These are phyloP conservation scores for Diglossa cyanea DNA, from an alignment of 2,797 vertebrate genomes.

Conservation along the genomic window DNA sequence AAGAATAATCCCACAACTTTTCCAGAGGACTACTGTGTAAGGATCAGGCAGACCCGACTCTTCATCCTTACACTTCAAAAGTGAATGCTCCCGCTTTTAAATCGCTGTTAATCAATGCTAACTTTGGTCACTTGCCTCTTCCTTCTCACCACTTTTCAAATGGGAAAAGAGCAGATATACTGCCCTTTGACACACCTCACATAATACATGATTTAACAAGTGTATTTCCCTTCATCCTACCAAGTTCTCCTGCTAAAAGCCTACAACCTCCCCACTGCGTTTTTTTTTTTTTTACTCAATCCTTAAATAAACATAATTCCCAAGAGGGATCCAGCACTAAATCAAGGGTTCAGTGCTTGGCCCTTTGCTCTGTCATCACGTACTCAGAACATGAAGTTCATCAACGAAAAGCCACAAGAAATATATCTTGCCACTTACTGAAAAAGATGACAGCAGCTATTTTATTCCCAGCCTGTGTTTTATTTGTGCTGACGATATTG, in stretches of 20 bases:
- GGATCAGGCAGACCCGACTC: not conserved
- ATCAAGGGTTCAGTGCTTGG: not conserved
- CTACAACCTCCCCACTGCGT: not conserved
- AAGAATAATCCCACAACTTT: not conserved
- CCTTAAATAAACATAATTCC: not conserved
- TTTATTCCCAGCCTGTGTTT: not conserved
- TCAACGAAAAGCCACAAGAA: not conserved
- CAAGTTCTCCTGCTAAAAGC: not conserved
- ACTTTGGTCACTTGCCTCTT: not conserved
- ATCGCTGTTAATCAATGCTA: not conserved
- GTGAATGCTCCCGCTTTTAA: not conserved
- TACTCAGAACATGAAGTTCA: not conserved
- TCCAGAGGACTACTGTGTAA: not conserved
- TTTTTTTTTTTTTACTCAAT: not conserved
- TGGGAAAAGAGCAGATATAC: not conserved
- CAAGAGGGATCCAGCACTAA: not conserved
- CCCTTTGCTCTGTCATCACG: not conserved
- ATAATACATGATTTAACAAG: accelerated
- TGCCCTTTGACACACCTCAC: not conserved
- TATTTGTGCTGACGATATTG: accelerated
- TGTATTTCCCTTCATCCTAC: not conserved
- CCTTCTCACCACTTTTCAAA: not conserved
- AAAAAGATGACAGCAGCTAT: not conserved
- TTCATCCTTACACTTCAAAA: not conserved
- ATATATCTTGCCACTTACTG: accelerated